Percentiles rank a stretch among this genome's conserved stretches.
phyloP scores from a whole-genome alignment of 2,797 vertebrate species.

The Oreonectes daqikongensis region DNA sequence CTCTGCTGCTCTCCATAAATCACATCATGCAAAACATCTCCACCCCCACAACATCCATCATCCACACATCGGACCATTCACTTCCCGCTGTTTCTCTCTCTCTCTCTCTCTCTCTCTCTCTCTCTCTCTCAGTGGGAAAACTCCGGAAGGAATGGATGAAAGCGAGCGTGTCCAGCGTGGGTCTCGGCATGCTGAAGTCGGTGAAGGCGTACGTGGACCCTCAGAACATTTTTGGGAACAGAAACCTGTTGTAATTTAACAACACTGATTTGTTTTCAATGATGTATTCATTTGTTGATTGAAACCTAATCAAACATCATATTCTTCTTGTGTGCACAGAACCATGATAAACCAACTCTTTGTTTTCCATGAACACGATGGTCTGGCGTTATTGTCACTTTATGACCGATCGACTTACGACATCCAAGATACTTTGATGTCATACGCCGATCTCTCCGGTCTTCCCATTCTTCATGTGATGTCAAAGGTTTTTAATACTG shows the following conservation, averaged over 20 bases:
- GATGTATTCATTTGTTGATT: constrained; percentile 61
- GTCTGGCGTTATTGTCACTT: not conserved
- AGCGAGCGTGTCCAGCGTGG: constrained; percentile 91
- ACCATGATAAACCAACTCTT: constrained; percentile 4
- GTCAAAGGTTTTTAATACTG: constrained; percentile 47
- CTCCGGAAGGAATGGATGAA: constrained; percentile 98
- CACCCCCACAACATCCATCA: constrained; percentile 99
- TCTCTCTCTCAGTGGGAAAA: constrained; percentile 92
- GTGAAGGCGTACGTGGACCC: constrained; percentile 97
- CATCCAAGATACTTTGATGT: too few species aligned
- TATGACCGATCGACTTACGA: not conserved
- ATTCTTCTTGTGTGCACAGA: not conserved
- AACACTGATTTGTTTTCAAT: constrained; percentile 59
- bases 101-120: constrained; percentile 59
- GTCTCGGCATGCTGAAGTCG: constrained; percentile 94
- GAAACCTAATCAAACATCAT: constrained; percentile 7
- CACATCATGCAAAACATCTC: constrained; percentile 99
- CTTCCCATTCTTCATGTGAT: constrained; percentile 61
- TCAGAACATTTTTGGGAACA: constrained; percentile 96
- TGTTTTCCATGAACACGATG: constrained; percentile 7
- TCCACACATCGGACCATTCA: constrained; percentile 92
- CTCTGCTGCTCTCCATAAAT: constrained; percentile 99
- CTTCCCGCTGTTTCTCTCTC: constrained; percentile 62
- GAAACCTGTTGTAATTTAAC: constrained; percentile 90
- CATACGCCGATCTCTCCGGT: not conserved